phyloP scores from a whole-genome alignment of 1,140 invertebrate genomes.

The Aphaenogaster ashmeadi region DNA sequence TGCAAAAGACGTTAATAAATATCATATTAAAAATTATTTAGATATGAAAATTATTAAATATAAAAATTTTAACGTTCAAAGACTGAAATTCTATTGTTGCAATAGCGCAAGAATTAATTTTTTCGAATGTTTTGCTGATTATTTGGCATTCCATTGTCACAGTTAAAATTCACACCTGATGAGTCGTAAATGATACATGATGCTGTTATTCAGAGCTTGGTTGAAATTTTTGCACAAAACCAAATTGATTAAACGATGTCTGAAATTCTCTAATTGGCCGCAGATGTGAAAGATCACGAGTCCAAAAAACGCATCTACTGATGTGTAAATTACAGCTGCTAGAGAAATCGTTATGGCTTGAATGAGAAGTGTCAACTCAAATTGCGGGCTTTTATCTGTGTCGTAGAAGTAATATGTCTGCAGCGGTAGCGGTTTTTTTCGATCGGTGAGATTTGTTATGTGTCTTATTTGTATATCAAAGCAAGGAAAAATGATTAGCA shows the following conservation, averaged over 20 bases:
- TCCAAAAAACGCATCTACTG: constrained; percentile 41
- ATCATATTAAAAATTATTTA: not conserved
- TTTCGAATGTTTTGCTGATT: not conserved
- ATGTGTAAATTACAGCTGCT: not conserved
- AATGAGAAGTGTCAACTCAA: constrained; percentile 12
- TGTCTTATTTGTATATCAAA: constrained; percentile 9
- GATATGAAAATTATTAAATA: not conserved
- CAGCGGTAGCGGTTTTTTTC: constrained; percentile 1
- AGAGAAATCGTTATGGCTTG: not conserved
- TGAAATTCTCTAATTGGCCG: constrained; percentile 49
- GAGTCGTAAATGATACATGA: constrained; percentile 34
- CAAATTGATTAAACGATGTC: not conserved
- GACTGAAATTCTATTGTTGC: not conserved
- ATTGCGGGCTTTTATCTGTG: constrained; percentile 26
- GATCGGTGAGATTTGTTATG: not conserved
- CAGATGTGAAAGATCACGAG: constrained; percentile 37
- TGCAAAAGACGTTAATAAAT: not conserved
- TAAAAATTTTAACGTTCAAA: not conserved
- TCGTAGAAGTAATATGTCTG: constrained; percentile 46
- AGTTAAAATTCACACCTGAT: constrained; percentile 37
- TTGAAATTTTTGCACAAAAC: not conserved
- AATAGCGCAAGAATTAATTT: not conserved
- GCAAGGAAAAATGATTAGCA: constrained; percentile 4
- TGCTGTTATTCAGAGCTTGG: not conserved
- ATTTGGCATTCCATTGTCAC: not conserved